Base-by-base conservation (phyloP, 2,888 invertebrate species). In the Oscheius sp. region DNA sequence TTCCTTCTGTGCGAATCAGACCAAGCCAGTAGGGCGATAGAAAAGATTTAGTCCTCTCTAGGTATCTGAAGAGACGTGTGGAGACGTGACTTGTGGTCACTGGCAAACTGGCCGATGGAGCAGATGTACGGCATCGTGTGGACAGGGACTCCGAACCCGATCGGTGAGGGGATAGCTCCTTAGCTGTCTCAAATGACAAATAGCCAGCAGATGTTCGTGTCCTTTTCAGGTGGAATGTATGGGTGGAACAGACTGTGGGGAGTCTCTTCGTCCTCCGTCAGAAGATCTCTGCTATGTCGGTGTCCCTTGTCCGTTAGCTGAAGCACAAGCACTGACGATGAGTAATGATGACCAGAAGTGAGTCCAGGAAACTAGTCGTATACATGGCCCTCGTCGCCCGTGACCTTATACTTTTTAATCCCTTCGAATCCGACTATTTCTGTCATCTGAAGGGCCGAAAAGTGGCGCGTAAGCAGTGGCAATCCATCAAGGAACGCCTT, bases 81-180 rank as follows among this genome's bases (percentile, higher is more conserved):
- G 68, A 2, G 71, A 73, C 24, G 69, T 70, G 26, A 68, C 71
- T 5, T 77, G 77, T 24, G 77, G 77, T 20, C 62, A 70, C 26
- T 81, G 80, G 80, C 69, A 77, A 49, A 67, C 77, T 0, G 75
- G 78, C 4, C 50, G 63, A 56, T 81, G 80, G 80, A 71, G 70
- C 6, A 50, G 70, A 38, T 81, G 81, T 56, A 72, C 74, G 12
- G 66, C 73, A 36, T 69, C 77, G 9, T 81, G 81, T 64, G 81
- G 81, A 14, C 76, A 77, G 54, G 81, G 81, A 22, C 62, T 77
- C 4, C 57, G 74, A 9, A 59, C 70, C 24, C 30, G 69, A 38
- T 47, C 36, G 57, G 69, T 69, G 38, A 28, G 51, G 8, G 9
- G 20, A 36, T n/a, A n/a, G 41, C n/a, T 14, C 17, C 1, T 20